Conservation (phyloP, 2,888 invertebrate species). For the Apodemia duryi region DNA sequence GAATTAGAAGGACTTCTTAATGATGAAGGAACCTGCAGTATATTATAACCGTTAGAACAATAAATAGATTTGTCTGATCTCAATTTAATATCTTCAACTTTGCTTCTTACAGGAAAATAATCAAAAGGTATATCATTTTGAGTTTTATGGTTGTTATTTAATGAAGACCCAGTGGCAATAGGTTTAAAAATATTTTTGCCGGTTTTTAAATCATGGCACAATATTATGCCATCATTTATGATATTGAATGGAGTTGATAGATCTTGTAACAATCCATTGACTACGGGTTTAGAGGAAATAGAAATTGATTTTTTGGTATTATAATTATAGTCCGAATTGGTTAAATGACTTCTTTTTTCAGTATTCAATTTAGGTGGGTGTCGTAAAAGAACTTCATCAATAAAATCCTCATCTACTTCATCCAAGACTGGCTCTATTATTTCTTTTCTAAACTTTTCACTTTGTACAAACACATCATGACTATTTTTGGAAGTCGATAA, state of each 20-base stretch:
- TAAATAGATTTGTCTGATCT: background rate
- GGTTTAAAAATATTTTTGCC: too few species aligned
- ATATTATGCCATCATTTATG: too few species aligned
- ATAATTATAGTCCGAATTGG: background rate
- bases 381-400: background rate
- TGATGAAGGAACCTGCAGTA: background rate
- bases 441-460: background rate
- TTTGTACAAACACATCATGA: background rate
- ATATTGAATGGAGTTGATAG: background rate
- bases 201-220: too few species aligned
- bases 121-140: background rate
- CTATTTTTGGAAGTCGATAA: background rate
- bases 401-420: background rate
- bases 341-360: background rate
- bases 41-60: background rate
- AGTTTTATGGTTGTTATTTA: background rate
- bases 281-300: background rate
- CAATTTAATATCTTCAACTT: background rate
- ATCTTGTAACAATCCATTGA: background rate
- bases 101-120: background rate
- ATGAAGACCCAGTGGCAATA: background rate
- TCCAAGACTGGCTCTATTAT: background rate
- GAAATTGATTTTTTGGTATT: background rate
- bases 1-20: background rate
- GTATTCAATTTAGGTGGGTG: background rate